phyloP scores from a whole-genome alignment of 64 coral and sea anemone species.

The Hydrozoanthus tunicans region DNA sequence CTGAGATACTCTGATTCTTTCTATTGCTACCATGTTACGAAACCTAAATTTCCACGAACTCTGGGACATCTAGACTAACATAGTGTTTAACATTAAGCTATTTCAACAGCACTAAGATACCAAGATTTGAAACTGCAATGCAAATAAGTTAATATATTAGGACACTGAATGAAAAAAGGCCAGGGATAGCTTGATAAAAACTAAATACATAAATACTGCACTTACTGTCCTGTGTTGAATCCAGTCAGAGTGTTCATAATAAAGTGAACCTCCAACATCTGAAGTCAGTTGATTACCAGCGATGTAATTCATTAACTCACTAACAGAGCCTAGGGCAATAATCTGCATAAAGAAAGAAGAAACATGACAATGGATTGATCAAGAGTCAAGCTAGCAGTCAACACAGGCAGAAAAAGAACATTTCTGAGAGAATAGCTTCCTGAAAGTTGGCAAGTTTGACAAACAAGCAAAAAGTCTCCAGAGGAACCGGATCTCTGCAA shows the following conservation, averaged over 20 bases:
- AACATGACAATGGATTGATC: not conserved
- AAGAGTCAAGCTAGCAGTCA: not conserved
- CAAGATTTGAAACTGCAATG: too few species aligned
- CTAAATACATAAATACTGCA: not conserved
- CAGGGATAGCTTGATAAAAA: too few species aligned
- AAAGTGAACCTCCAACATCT: conserved; percentile 74
- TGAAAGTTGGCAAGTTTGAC: not conserved
- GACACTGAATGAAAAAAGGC: too few species aligned
- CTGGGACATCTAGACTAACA: too few species aligned
- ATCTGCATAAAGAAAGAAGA: conserved; percentile 34
- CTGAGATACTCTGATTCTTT: too few species aligned
- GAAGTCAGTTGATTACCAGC: conserved; percentile 66
- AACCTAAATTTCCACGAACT: too few species aligned
- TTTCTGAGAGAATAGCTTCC: not conserved
- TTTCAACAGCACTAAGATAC: too few species aligned
- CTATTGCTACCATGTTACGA: too few species aligned
- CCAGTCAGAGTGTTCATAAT: conserved; percentile 85
- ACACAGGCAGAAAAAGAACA: not conserved
- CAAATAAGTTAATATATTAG: too few species aligned
- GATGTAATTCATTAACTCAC: conserved; percentile 74
- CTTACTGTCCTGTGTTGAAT: conserved; percentile 83
- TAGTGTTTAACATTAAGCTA: too few species aligned
- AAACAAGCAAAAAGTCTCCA: not conserved
- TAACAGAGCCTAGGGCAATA: conserved; percentile 58
- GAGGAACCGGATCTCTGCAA: too few species aligned